Conservation (phyloP, 2,113 vertebrate genomes). For the Pantherophis guttatus region DNA sequence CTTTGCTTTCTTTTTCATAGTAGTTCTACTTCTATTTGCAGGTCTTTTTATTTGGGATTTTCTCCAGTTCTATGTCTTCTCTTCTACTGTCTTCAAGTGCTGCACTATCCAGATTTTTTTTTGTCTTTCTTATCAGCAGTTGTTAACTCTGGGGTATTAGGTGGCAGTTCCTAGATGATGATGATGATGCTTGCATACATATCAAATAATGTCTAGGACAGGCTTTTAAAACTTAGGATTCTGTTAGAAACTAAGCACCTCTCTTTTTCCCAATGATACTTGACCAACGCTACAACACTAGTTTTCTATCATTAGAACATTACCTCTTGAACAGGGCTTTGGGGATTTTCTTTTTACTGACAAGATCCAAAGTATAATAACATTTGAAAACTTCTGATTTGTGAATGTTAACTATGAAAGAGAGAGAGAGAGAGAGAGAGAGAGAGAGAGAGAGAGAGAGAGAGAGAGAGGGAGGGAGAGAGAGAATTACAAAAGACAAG, state of each 20-base stretch:
- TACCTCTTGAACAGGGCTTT: not conserved
- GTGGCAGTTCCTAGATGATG: not conserved
- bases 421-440: too few relatives aligned
- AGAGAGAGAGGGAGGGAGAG: too few relatives aligned
- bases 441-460: too few relatives aligned
- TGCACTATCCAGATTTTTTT: not conserved
- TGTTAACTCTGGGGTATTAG: not conserved
- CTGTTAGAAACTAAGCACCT: not conserved
- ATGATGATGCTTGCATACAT: not conserved
- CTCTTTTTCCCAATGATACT: not conserved
- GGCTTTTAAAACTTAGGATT: not conserved
- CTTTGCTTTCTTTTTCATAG: not conserved
- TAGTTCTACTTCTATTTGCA: not conserved
- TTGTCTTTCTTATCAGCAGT: not conserved
- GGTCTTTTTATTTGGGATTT: not conserved
- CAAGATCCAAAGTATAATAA: not conserved
- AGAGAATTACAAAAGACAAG: too few relatives aligned
- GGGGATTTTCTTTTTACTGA: not conserved
- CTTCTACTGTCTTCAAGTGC: not conserved
- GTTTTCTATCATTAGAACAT: not conserved
- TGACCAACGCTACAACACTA: not conserved
- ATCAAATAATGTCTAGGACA: not conserved
- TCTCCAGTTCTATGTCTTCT: not conserved
- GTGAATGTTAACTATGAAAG: not conserved
- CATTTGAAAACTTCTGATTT: not conserved